Evolutionary conservation across 2,888 invertebrate species (phyloP).

Genomic region (Laspeyria flexula): DNA sequence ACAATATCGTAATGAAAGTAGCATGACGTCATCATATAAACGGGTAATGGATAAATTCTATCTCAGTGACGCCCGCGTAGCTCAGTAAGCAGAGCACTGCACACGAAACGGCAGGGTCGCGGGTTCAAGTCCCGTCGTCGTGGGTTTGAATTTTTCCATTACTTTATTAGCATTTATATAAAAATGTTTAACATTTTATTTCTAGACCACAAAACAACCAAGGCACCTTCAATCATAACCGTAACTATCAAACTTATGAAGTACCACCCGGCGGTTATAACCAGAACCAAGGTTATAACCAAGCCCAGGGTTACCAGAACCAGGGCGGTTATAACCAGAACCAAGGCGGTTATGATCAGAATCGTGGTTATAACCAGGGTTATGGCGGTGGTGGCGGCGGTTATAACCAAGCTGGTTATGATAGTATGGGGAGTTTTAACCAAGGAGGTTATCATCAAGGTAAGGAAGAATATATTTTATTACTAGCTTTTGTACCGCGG

Average conservation of each 20-base stretch:
- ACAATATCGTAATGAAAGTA: no score
- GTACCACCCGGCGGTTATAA: conserved; percentile 62
- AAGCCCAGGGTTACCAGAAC: conserved; percentile 41
- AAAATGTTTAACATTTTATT: no score
- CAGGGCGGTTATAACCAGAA: conserved; percentile 31
- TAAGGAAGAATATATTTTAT: conserved; percentile 10
- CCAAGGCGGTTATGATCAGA: conserved; percentile 34
- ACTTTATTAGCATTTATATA: no score
- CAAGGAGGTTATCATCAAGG: conserved; percentile 36
- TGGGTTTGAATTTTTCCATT: no score
- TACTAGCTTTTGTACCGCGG: neutral
- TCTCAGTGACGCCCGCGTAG: no score
- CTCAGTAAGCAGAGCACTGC: no score
- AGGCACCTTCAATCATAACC: conserved; percentile 53
- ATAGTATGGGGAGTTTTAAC: conserved; percentile 38
- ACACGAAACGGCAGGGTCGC: no score
- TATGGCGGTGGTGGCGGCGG: neutral
- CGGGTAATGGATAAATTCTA: no score
- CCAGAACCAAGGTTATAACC: conserved; percentile 31
- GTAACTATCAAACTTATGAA: conserved; percentile 45
- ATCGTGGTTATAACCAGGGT: conserved; percentile 18
- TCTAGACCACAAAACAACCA: conserved; percentile 68
- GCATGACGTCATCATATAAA: no score
- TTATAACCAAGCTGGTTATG: conserved; percentile 32
- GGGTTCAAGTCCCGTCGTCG: no score